These are phyloP conservation scores for Macaria notata DNA, from an alignment of 2,888 invertebrate genomes.

Conservation along the genomic window DNA sequence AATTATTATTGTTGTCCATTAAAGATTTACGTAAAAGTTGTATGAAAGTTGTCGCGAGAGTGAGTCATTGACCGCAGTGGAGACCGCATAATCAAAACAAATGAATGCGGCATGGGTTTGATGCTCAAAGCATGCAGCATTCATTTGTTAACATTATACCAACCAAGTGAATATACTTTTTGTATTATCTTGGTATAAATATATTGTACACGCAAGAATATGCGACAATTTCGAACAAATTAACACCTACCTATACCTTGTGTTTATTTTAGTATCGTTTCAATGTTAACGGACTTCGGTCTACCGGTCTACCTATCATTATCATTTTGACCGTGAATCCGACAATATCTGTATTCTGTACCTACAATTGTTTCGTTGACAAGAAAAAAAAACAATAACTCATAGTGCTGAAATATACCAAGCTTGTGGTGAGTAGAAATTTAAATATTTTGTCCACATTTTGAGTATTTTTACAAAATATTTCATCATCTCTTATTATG, in stretches of 20 bases:
- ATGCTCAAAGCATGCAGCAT: neutral
- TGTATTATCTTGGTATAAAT: no score
- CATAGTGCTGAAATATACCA: no score
- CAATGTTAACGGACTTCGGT: slow-evolving; percentile 29
- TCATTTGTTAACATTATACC: no score
- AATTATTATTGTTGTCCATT: slow-evolving; percentile 15
- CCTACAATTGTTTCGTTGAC: no score
- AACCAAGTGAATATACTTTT: no score
- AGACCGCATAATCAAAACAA: slow-evolving; percentile 4
- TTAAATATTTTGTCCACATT: no score
- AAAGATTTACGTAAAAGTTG: neutral
- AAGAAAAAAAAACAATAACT: no score
- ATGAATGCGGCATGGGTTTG: neutral
- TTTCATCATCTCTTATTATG: no score
- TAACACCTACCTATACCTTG: slow-evolving; percentile 14
- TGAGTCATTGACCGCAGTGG: neutral
- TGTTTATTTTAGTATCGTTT: slow-evolving; percentile 33
- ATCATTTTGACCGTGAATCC: slow-evolving; percentile 26
- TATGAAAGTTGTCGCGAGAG: neutral
- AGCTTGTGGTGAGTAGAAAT: no score
- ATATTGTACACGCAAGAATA: slow-evolving; percentile 10
- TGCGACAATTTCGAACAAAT: slow-evolving; percentile 14
- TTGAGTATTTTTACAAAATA: no score
- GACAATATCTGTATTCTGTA: slow-evolving; percentile 8
- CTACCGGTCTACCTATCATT: slow-evolving; percentile 21